Percentiles rank a stretch among this genome's conserved stretches.
These are phyloP conservation scores for Nerophis lumbriciformis DNA, from an alignment of 2,113 vertebrate species.

Conservation along the genomic window DNA sequence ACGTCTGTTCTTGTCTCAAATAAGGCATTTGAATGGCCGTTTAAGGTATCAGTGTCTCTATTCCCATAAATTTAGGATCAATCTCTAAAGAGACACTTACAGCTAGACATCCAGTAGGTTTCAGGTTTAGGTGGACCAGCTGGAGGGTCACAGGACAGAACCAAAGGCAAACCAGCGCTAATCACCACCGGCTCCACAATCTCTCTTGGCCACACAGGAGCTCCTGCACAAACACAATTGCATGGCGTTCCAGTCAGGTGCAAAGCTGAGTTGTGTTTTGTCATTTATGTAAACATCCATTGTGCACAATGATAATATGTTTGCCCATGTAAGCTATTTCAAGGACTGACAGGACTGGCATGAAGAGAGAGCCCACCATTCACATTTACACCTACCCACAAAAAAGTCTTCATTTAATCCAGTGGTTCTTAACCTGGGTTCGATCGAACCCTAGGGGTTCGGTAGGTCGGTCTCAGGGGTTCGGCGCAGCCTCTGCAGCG, in stretches of 20 bases:
- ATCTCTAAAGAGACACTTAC: constrained; percentile 60
- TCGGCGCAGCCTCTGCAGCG: no score
- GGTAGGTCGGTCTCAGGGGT: no score
- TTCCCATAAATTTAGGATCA: background rate
- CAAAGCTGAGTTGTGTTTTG: background rate
- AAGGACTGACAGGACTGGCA: no score
- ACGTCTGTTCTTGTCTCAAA: no score
- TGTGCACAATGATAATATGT: background rate
- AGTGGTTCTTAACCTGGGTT: no score
- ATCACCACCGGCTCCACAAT: constrained; percentile 89
- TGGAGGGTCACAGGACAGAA: constrained; percentile 88
- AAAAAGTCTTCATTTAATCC: no score
- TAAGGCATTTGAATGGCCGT: no score
- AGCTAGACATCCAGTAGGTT: constrained; percentile 98
- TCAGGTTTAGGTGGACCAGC: constrained; percentile 85
- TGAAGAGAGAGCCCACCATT: no score
- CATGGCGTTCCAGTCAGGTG: background rate
- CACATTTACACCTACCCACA: no score
- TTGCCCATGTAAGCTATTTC: no score
- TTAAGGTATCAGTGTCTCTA: background rate
- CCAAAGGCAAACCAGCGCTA: constrained; percentile 83
- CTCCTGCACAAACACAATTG: constrained; percentile 68
- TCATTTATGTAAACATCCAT: background rate
- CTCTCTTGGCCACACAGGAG: constrained; percentile 93
- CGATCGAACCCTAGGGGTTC: no score